phyloP scores from a whole-genome alignment of 2,113 vertebrate species.

The Pterophyllum scalare region DNA sequence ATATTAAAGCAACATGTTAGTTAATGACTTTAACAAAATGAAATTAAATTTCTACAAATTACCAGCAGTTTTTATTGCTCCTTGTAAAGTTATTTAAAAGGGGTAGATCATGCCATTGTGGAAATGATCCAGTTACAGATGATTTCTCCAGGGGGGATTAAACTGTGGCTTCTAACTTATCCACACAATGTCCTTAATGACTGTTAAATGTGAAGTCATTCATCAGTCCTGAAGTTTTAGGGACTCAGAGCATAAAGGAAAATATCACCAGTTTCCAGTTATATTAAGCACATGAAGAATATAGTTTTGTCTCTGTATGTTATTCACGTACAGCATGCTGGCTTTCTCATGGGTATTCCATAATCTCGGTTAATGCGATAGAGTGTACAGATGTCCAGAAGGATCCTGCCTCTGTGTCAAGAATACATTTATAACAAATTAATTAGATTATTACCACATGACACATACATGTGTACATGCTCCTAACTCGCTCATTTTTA shows the following conservation, averaged over 20 bases:
- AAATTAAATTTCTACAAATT: neutral
- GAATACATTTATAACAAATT: no score
- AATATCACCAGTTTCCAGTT: neutral
- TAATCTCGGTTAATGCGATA: no score
- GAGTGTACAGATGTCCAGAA: no score
- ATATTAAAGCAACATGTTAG: no score
- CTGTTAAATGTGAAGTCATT: neutral
- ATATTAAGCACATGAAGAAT: neutral
- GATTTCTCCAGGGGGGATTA: neutral
- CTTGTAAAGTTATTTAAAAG: neutral
- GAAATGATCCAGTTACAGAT: neutral
- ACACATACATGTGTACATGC: no score
- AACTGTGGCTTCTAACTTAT: neutral
- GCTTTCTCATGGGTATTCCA: no score
- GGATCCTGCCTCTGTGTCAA: no score
- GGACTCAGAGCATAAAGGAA: neutral
- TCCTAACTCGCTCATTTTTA: no score
- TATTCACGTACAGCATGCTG: neutral
- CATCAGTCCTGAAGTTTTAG: neutral
- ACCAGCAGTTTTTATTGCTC: neutral
- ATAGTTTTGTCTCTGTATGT: neutral
- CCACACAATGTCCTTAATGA: neutral
- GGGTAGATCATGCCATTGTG: neutral
- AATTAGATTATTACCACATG: no score
- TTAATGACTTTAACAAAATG: no score